phyloP scores from a whole-genome alignment of 2,113 vertebrate genomes.

The Zingel zingel region DNA sequence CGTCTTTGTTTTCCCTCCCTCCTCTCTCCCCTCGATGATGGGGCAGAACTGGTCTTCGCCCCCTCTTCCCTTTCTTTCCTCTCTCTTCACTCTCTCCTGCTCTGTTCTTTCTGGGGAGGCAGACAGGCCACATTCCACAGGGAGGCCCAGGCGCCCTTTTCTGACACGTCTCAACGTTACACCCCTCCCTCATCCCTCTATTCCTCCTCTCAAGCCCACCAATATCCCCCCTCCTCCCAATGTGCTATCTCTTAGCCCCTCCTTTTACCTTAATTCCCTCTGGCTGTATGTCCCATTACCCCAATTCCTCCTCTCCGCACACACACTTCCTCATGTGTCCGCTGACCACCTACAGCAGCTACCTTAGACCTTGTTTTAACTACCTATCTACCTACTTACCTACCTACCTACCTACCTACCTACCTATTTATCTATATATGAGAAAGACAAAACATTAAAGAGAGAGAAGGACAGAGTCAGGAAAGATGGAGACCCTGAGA shows the following conservation, averaged over 20 bases:
- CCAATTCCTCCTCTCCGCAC: slow-evolving; percentile 23
- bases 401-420: not conserved
- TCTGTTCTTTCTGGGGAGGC: slow-evolving; percentile 84
- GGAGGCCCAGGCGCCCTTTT: slow-evolving; percentile 87
- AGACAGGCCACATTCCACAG: slow-evolving; percentile 89
- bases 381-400: not conserved
- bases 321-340: slow-evolving; percentile 18
- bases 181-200: slow-evolving; percentile 77
- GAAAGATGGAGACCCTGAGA: slow-evolving; percentile 12
- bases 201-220: slow-evolving; percentile 67
- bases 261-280: slow-evolving; percentile 57
- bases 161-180: slow-evolving; percentile 87
- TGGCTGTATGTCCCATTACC: slow-evolving; percentile 37
- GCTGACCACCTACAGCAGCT: slow-evolving; percentile 24
- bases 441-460: not conserved
- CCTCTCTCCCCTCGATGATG: slow-evolving; percentile 68
- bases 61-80: slow-evolving; percentile 68
- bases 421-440: not conserved
- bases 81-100: slow-evolving; percentile 61
- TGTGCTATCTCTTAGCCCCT: slow-evolving; percentile 51
- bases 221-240: slow-evolving; percentile 32
- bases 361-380: slow-evolving; percentile 11
- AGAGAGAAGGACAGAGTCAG: not conserved
- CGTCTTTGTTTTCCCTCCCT: slow-evolving; percentile 55
- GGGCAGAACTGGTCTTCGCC: slow-evolving; percentile 70